These are phyloP conservation scores for Pseudopodoces humilis DNA, from an alignment of 2,113 vertebrate genomes.

Conservation along the genomic window DNA sequence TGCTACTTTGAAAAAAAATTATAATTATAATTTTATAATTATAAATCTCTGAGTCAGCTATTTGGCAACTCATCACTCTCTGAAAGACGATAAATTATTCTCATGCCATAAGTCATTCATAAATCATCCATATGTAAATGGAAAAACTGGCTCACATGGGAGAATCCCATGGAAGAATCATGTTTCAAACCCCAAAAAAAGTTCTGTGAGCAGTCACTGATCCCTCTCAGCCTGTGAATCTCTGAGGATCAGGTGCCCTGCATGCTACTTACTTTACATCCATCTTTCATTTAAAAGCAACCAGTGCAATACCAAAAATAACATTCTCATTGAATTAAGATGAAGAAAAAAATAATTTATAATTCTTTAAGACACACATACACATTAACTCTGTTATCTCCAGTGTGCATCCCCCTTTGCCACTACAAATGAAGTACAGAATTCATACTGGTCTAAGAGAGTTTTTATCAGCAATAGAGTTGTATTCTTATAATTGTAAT, in stretches of 20 bases:
- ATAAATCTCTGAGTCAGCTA: not conserved
- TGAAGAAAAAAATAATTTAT: not conserved
- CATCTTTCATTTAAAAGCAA: not conserved
- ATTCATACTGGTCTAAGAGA: not conserved
- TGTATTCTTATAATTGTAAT: not conserved
- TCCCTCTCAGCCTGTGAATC: not conserved
- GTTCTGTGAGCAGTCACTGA: not conserved
- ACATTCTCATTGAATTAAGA: not conserved
- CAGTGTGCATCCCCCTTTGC: not conserved
- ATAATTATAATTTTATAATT: not conserved
- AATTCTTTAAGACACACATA: not conserved
- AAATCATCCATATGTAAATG: not conserved
- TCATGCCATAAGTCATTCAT: not conserved
- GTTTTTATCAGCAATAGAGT: not conserved
- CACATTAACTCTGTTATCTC: not conserved
- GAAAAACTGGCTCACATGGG: not conserved
- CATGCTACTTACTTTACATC: not conserved
- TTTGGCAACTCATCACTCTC: not conserved
- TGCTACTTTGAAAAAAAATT: conserved; percentile 1
- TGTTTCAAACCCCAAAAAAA: not conserved
- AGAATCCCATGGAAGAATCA: not conserved
- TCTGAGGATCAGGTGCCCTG: not conserved
- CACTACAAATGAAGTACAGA: not conserved
- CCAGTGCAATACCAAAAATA: not conserved
- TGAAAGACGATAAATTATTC: not conserved